Conservation (phyloP, 2,888 invertebrate genomes). For the Notodonta dromedarius region DNA sequence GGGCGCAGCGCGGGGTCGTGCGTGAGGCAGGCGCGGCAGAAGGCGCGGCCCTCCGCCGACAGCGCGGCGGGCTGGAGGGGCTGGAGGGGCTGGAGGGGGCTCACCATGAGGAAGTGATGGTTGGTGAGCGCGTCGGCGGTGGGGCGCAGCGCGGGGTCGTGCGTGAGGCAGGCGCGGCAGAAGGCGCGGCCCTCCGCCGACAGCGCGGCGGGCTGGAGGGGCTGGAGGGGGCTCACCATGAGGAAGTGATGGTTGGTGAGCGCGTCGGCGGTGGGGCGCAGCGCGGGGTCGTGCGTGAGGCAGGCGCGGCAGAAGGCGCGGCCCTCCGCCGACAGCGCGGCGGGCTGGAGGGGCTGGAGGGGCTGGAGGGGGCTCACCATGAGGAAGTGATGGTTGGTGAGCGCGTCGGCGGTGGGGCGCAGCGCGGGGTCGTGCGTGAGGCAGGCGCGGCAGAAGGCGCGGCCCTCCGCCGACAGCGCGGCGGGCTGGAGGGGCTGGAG, state of each 20-base stretch:
- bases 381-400: too few species aligned
- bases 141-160: slow-evolving; percentile 90
- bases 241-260: slow-evolving; percentile 91
- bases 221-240: slow-evolving; percentile 80
- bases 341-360: slow-evolving; percentile 88
- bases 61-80: slow-evolving; percentile 90
- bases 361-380: slow-evolving; percentile 77
- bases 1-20: slow-evolving; percentile 91
- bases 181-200: slow-evolving; percentile 94
- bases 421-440: too few species aligned
- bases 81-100: not conserved
- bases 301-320: too few species aligned
- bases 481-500: too few species aligned
- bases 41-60: slow-evolving; percentile 92
- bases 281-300: slow-evolving; percentile 92
- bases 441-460: too few species aligned
- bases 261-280: slow-evolving; percentile 87
- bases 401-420: too few species aligned
- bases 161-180: slow-evolving; percentile 90
- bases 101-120: slow-evolving; percentile 89
- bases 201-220: slow-evolving; percentile 88
- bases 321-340: slow-evolving; percentile 69
- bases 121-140: slow-evolving; percentile 88
- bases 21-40: slow-evolving; percentile 91
- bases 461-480: too few species aligned